Evolutionary conservation across 2,113 vertebrate species (phyloP), one percentile per base, ranked within the genome.

Genomic region (Dromas ardeola): DNA sequence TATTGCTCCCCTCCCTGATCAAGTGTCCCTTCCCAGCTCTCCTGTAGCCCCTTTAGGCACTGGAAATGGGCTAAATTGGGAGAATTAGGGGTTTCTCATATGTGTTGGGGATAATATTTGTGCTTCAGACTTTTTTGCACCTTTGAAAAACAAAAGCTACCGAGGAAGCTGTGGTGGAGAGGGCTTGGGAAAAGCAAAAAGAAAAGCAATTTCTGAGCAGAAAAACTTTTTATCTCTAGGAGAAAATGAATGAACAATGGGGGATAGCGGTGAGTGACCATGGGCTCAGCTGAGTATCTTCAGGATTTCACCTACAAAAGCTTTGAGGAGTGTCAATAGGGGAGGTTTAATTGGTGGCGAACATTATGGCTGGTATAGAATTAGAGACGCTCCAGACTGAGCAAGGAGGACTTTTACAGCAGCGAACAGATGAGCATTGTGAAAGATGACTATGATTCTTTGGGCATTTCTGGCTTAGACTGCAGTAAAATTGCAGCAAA

Each of bases 401-500:
- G 59, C n/a, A 34, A 82, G 40, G 81, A 91, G 67, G 86, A 70
- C 55, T 71, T 86, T 77, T 78, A 47, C 11, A 83, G 82, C 79
- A 9, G 50, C 0, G 29, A 94, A 26, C 74, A 61, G 81, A 69
- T 66, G 85, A 95, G 85, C 63, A 7, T 59, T 67, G 71, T 96
- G 88, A 88, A 84, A 47, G 67, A 90, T 88, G 77, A 6, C 82
- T 78, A 4, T 47, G 88, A 93, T 71, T 94, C 90, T 95, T 96
- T 26, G 83, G 88, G 77, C 80, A 71, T 95, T 91, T 92, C 82
- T 78, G 83, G 82, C 69, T 67, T 93, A 93, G 92, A 90, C 59
- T 61, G 95, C 94, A 86, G 80, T 59, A 67, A 88, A 96, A 97
- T 66, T 90, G 81, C 71, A 59, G 82, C 7, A 38, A 71, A 86